These are phyloP conservation scores for Oncopodura yosiiana DNA, from an alignment of 1,140 invertebrate genomes.

Conservation along the genomic window DNA sequence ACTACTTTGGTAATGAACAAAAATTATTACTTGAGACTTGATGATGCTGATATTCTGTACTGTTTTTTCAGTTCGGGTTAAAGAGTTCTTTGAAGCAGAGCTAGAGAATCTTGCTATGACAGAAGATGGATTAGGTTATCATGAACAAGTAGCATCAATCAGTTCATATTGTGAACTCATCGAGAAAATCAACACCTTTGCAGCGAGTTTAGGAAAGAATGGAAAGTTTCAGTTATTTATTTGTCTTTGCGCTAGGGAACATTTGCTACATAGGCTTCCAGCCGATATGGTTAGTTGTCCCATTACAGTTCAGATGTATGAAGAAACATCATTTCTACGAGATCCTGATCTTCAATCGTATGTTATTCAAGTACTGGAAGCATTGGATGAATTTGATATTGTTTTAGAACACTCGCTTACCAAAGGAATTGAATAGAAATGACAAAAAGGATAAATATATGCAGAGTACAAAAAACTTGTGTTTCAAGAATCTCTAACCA, in stretches of 20 bases:
- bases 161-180: conserved; percentile 66
- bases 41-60: background rate
- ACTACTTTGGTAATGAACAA: conserved; percentile 80
- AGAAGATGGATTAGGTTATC: conserved; percentile 39
- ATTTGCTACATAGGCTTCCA: conserved; percentile 78
- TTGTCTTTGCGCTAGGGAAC: conserved; percentile 82
- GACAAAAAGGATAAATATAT: too few species aligned
- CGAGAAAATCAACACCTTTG: conserved; percentile 72
- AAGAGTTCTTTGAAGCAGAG: conserved; percentile 64
- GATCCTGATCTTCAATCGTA: conserved; percentile 72
- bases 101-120: conserved; percentile 41
- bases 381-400: conserved; percentile 86
- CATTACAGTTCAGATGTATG: conserved; percentile 85
- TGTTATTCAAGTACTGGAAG: conserved; percentile 80
- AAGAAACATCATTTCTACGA: conserved; percentile 86
- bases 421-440: conserved; percentile 63
- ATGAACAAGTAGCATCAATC: conserved; percentile 47
- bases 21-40: background rate
- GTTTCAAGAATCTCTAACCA: too few species aligned
- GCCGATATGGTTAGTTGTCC: conserved; percentile 74
- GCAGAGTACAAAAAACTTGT: too few species aligned
- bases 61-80: conserved; percentile 61
- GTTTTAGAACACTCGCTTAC: conserved; percentile 87
- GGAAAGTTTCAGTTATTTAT: conserved; percentile 96
- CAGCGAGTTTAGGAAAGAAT: conserved; percentile 86